Percentiles rank a stretch among this genome's conserved stretches.
These are phyloP conservation scores for Acrocephalus scirpaceus DNA, from an alignment of 2,797 vertebrate genomes.

Conservation along the genomic window DNA sequence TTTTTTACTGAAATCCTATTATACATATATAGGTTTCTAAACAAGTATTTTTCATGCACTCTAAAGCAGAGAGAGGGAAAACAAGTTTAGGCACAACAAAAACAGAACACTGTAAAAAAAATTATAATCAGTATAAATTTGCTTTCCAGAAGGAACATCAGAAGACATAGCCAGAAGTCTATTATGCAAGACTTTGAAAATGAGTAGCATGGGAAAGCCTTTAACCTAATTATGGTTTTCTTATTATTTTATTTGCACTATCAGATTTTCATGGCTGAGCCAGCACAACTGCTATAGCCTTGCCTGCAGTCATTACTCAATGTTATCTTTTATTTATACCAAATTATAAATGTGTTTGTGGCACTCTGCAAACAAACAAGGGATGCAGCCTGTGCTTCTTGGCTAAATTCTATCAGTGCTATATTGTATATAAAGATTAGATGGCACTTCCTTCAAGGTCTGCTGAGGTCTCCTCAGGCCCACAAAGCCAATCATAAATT, in stretches of 20 bases:
- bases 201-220: conserved; percentile 15
- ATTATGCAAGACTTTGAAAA: conserved; percentile 8
- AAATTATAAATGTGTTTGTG: conserved; percentile 30
- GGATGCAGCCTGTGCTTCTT: not conserved
- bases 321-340: conserved; percentile 57
- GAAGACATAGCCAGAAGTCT: not conserved
- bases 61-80: not conserved
- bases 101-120: not conserved
- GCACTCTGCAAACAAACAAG: conserved; percentile 4
- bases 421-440: not conserved
- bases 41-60: not conserved
- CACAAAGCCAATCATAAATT: not conserved
- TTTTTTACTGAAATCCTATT: conserved; percentile 33
- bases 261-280: conserved; percentile 58
- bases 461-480: not conserved
- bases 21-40: conserved; percentile 7
- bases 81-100: not conserved
- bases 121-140: conserved; percentile 1
- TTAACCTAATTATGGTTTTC: conserved; percentile 66
- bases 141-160: conserved; percentile 1
- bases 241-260: conserved; percentile 61
- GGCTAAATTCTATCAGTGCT: not conserved
- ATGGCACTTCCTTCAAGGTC: not conserved
- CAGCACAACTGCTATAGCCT: conserved; percentile 40
- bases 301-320: conserved; percentile 28